A percentile compares a stretch with the other conserved stretches of the same genome.
Conservation (phyloP, 2,113 vertebrate species). For the Clarias gariepinus region DNA sequence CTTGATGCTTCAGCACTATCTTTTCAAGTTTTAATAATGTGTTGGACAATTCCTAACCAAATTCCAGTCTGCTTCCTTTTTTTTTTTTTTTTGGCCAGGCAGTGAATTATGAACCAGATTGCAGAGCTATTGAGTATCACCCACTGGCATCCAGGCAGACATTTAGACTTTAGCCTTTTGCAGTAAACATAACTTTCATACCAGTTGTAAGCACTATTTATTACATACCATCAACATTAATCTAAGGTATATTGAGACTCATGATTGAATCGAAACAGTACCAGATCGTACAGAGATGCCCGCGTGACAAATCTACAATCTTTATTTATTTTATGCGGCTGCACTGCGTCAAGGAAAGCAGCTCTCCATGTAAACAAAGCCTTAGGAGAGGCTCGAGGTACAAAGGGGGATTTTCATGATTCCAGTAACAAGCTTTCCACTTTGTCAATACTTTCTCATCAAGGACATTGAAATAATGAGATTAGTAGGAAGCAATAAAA, state of each 20-base stretch:
- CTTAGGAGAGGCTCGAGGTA: not conserved
- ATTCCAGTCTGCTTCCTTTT: no score
- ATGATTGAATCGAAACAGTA: conserved; percentile 8
- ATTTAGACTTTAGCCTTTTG: not conserved
- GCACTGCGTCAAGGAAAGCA: conserved; percentile 29
- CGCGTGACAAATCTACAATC: conserved; percentile 34
- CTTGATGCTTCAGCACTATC: no score
- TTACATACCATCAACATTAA: conserved; percentile 25
- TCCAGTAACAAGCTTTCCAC: conserved; percentile 52
- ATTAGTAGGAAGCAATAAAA: conserved; percentile 55
- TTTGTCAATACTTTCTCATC: conserved; percentile 58
- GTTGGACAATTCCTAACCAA: no score
- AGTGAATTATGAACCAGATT: not conserved
- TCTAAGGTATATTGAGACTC: conserved; percentile 30
- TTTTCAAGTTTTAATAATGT: no score
- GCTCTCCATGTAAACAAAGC: conserved; percentile 34
- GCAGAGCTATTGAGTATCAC: not conserved
- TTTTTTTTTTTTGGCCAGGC: no score
- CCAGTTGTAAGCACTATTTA: not conserved
- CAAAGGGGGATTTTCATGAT: conserved; percentile 14
- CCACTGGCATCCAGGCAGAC: not conserved
- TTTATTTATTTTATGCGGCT: conserved; percentile 41
- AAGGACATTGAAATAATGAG: conserved; percentile 57
- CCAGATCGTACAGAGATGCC: conserved; percentile 23
- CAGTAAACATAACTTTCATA: not conserved